Conservation (phyloP, 2,113 vertebrate genomes). For the Pontoporia blainvillei region DNA sequence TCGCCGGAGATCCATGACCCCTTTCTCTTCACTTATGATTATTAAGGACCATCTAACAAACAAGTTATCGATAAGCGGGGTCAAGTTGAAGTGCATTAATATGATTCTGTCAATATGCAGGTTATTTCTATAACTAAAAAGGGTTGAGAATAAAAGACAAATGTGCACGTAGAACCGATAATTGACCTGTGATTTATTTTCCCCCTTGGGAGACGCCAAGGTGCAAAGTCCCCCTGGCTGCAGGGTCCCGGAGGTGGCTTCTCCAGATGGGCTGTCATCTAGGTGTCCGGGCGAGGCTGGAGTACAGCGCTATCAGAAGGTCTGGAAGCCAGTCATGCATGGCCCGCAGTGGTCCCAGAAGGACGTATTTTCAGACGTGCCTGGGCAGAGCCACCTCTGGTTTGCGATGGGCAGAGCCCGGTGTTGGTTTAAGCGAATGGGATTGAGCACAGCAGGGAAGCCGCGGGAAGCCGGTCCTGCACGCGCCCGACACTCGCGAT, state of each 20-base stretch:
- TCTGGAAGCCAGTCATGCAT: background rate
- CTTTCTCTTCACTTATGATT: slow-evolving; percentile 87
- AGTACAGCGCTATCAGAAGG: background rate
- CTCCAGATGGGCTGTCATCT: accelerated
- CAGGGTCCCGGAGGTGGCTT: accelerated
- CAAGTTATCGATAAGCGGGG: slow-evolving; percentile 87
- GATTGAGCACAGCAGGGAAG: background rate
- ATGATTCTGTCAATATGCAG: slow-evolving; percentile 87
- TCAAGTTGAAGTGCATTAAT: slow-evolving; percentile 82
- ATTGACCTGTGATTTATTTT: slow-evolving; percentile 54
- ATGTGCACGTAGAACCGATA: slow-evolving; percentile 61
- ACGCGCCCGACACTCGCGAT: accelerated
- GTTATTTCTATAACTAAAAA: slow-evolving; percentile 86
- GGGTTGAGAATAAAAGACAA: slow-evolving; percentile 70
- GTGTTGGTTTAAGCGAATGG: accelerated
- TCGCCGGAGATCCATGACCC: slow-evolving; percentile 74
- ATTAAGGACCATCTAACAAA: slow-evolving; percentile 89
- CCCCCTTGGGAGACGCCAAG: background rate
- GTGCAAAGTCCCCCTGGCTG: accelerated
- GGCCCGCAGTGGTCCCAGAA: accelerated
- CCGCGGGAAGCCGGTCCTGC: accelerated
- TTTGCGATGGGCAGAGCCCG: slow-evolving; percentile 36
- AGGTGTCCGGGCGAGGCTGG: accelerated
- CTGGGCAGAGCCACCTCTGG: slow-evolving; percentile 75
- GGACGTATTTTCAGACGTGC: accelerated